Evolutionary conservation across 2,888 invertebrate genomes (phyloP), one percentile per base, ranked within the genome.

Genomic region (Lathronympha strigana): DNA sequence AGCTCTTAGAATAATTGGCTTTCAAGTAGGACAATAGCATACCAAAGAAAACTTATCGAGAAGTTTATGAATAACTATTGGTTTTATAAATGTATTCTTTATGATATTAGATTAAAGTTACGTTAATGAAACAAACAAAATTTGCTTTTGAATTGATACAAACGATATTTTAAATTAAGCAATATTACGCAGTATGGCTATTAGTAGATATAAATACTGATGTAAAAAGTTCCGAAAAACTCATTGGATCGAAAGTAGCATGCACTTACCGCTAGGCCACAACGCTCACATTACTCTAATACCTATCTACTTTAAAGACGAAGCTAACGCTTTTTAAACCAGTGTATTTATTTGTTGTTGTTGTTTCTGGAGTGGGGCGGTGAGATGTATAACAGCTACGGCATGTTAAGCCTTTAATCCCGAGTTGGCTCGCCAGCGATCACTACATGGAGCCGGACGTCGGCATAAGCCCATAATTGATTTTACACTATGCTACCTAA

Each of bases 391-490:
- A 45, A 25, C n/a, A n/a, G n/a, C 33, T 55, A 49, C 17, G 38
- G 3, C 40, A 49, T 21, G 21, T 38, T 57, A 55, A 63, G 63
- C 63, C 17, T 25, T 28, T 63, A 49, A 63, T 55, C 63, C 62
- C 19, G 47, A 47, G 63, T 40, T 55, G 49, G 63, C 55, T 63
- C 23, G 55, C 49, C 55, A 47, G 49, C 28, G 63, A 57, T 50
- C 63, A 49, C 63, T 57, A 63, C 55, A 63, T 40, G n/a, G 23
- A 57, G 15, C 55, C 17, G 47, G 21, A 55, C 21, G 21, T 25
- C 36, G 17, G 36, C 49, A 49, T 63, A 49, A 55, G 63, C 63
- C 38, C 28, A 11, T 38, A 63, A 63, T 63, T 54, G 63, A 63
- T 55, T 63, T 63, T 49, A 63, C 47, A 63, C 21, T 28, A 28